Evolutionary conservation across 2,888 invertebrate species (phyloP).

Genomic region (Platycheirus rosarum): DNA sequence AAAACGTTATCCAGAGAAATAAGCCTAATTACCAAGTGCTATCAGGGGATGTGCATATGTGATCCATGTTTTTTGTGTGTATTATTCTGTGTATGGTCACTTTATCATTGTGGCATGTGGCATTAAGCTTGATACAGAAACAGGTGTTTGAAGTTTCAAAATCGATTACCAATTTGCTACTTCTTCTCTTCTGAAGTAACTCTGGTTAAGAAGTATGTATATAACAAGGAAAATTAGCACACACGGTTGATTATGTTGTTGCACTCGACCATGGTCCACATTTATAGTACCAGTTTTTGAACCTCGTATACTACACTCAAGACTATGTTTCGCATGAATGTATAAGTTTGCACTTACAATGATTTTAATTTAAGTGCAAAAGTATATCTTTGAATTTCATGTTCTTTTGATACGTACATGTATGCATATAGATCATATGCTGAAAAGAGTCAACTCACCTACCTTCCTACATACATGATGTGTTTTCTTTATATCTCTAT

Average conservation of each 20-base stretch:
- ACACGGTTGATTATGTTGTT: constrained; percentile 42
- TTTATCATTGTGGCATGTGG: constrained; percentile 50
- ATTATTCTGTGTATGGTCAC: neutral
- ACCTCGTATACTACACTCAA: constrained; percentile 25
- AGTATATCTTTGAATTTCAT: constrained; percentile 11
- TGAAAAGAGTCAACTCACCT: too few relatives aligned
- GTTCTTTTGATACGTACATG: neutral
- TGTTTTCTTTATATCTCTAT: too few relatives aligned
- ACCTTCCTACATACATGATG: too few relatives aligned
- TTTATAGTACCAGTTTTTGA: constrained; percentile 51
- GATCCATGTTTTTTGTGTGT: constrained; percentile 6
- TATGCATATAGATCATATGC: too few relatives aligned
- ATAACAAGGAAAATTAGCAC: constrained; percentile 40
- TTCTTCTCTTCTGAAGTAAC: constrained; percentile 4
- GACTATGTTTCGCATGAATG: constrained; percentile 16
- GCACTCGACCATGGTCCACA: constrained; percentile 57
- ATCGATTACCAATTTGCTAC: constrained; percentile 45
- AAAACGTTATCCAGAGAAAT: too few relatives aligned
- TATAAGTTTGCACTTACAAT: constrained; percentile 25
- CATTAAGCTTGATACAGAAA: constrained; percentile 51
- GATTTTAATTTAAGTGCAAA: too few relatives aligned
- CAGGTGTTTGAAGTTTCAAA: constrained; percentile 58
- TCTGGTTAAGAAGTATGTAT: neutral
- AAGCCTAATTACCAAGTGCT: constrained; percentile 42
- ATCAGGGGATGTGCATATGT: constrained; percentile 49